Conservation (phyloP, 1,140 invertebrate species). For the Nasonia giraulti region DNA sequence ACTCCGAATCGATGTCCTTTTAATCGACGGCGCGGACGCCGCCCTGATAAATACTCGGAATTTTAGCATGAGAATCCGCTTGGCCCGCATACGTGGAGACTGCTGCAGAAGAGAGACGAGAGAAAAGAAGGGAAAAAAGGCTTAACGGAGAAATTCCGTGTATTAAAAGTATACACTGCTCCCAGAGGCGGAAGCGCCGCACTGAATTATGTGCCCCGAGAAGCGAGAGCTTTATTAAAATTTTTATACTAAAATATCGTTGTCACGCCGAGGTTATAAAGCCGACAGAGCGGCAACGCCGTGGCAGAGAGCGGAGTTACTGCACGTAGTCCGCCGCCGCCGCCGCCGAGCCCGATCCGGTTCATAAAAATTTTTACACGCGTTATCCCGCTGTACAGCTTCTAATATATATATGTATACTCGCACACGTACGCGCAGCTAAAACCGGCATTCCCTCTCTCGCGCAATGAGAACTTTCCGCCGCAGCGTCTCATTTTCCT, state of each 20-base stretch:
- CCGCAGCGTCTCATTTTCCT: not conserved
- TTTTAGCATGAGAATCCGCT: not conserved
- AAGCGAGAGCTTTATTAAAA: not conserved
- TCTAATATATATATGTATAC: not conserved
- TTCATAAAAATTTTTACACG: not conserved
- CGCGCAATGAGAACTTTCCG: not conserved
- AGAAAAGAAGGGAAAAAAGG: no score
- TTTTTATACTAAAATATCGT: not conserved
- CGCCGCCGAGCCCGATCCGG: not conserved
- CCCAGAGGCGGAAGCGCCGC: not conserved
- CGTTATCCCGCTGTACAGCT: not conserved
- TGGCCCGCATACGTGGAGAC: not conserved
- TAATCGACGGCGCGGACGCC: no score
- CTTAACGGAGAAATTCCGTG: not conserved
- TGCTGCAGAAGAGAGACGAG: no score
- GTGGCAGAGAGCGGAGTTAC: not conserved
- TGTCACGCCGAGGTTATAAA: not conserved
- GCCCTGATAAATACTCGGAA: not conserved
- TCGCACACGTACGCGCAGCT: not conserved
- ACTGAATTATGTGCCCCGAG: not conserved
- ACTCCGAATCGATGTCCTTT: not conserved
- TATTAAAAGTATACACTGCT: not conserved
- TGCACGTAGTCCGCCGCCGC: not conserved
- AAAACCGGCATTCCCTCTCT: not conserved
- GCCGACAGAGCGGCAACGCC: not conserved